Conservation (phyloP, 2,113 vertebrate species). For the Aramus guarauna region DNA sequence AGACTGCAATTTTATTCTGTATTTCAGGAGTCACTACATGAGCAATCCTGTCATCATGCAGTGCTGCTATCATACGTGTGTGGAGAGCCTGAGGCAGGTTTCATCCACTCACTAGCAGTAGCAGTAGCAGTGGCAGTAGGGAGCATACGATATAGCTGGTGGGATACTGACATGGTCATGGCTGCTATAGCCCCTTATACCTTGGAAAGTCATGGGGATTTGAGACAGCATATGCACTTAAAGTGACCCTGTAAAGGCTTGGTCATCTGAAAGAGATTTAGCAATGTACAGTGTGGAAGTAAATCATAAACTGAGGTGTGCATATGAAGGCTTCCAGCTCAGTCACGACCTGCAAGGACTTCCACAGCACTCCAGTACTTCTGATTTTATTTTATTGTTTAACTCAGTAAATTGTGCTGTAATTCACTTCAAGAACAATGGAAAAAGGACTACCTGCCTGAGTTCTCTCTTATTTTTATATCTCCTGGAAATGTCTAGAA, state of each 20-base stretch:
- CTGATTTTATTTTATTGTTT: background rate
- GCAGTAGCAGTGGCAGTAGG: background rate
- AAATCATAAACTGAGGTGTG: background rate
- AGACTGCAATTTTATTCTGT: background rate
- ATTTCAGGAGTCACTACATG: background rate
- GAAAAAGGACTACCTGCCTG: background rate
- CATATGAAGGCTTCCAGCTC: background rate
- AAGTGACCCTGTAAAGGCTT: background rate
- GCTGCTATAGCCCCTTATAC: background rate
- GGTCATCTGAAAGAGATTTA: background rate
- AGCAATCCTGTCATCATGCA: background rate
- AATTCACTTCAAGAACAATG: background rate
- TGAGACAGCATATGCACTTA: background rate
- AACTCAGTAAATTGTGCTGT: background rate
- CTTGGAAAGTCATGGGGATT: background rate
- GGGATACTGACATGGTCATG: background rate
- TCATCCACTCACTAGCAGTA: background rate
- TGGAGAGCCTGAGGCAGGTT: background rate
- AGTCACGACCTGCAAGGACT: background rate
- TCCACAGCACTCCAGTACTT: background rate
- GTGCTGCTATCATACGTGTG: rapidly evolving
- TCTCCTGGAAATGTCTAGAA: conserved; percentile 22
- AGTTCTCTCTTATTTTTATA: background rate
- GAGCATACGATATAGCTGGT: background rate
- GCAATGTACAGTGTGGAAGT: background rate